Conservation (phyloP, 2,113 vertebrate genomes). For the Nycticryphes semicollaris region DNA sequence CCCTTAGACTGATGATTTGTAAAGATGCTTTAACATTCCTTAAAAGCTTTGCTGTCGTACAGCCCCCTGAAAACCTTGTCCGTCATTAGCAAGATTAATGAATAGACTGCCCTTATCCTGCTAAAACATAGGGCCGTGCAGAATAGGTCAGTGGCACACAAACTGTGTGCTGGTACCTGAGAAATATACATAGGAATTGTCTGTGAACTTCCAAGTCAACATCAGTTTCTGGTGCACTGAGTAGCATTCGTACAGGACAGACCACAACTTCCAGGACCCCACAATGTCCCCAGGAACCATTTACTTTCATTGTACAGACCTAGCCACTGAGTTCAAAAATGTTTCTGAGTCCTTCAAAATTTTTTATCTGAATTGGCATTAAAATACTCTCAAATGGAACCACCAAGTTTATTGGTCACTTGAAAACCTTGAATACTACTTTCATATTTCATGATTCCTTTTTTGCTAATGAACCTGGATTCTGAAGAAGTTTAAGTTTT, state of each 20-base stretch:
- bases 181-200: rapidly evolving
- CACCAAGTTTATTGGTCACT: neutral
- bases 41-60: neutral
- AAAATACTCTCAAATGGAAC: neutral
- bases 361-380: neutral
- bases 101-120: neutral
- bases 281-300: rapidly evolving
- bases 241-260: neutral
- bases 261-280: neutral
- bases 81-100: neutral
- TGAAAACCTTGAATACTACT: neutral
- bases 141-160: neutral
- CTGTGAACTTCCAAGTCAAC: neutral
- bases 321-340: neutral
- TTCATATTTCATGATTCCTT: neutral
- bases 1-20: neutral
- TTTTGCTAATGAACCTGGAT: neutral
- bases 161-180: neutral
- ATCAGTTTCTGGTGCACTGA: rapidly evolving
- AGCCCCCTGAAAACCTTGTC: neutral
- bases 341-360: neutral
- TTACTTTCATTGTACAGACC: neutral
- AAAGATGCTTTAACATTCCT: neutral
- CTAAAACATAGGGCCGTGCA: neutral
- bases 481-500: neutral